A percentile compares a stretch with the other conserved stretches of the same genome.
Evolutionary conservation across 2,113 vertebrate species (phyloP).

Genomic region (Apistogramma diplotaenia): DNA sequence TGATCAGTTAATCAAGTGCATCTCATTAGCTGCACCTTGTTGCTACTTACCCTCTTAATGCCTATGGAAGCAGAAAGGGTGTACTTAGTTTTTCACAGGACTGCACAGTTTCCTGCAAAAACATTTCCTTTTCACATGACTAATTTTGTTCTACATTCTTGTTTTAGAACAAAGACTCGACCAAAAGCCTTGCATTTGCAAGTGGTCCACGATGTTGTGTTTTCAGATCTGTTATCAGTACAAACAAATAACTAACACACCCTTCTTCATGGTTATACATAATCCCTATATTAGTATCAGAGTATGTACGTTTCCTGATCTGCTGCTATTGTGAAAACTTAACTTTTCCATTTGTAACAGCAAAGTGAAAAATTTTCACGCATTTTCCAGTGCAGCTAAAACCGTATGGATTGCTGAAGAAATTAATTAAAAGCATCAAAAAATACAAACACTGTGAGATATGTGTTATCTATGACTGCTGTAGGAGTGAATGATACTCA

Average conservation of each 20-base stretch:
- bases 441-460: background rate
- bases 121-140: background rate
- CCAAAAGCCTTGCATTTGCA: no score
- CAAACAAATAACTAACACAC: background rate
- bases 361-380: no score
- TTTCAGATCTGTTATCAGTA: background rate
- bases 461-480: background rate
- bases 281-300: no score
- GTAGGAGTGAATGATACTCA: slow-evolving; percentile 43
- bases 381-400: no score
- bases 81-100: background rate
- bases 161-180: no score
- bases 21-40: background rate
- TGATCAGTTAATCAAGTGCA: background rate
- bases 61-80: no score
- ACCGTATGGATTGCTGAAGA: no score
- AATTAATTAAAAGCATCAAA: no score
- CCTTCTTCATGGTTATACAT: background rate
- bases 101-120: background rate
- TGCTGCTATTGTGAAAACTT: no score
- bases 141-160: background rate
- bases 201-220: background rate
- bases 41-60: background rate
- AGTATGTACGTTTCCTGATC: no score
- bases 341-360: no score